phyloP scores from a whole-genome alignment of 2,888 invertebrate species.

The Caenorhabditis angaria region DNA sequence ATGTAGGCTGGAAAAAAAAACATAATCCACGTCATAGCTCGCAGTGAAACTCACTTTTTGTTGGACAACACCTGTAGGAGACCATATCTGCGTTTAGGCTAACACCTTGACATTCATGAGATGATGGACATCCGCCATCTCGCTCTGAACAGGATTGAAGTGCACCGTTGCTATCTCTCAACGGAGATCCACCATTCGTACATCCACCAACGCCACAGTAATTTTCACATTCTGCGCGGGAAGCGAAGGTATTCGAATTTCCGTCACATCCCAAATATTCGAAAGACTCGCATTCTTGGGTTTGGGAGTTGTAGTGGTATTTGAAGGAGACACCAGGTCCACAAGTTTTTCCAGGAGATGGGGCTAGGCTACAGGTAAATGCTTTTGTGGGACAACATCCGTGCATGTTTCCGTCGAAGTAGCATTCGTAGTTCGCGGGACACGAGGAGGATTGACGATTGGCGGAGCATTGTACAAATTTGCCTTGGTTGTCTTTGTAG shows the following conservation, averaged over 20 bases:
- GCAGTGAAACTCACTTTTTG: conserved; percentile 38
- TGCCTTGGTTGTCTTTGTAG: conserved; percentile 58
- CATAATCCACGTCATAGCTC: not conserved
- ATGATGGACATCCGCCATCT: conserved; percentile 58
- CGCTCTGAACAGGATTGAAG: conserved; percentile 54
- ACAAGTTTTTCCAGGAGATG: conserved; percentile 58
- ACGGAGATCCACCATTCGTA: conserved; percentile 58
- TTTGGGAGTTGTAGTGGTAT: conserved; percentile 58
- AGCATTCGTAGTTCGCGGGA: conserved; percentile 62
- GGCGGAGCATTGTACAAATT: conserved; percentile 54
- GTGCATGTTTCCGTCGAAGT: conserved; percentile 59
- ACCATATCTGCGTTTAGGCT: conserved; percentile 50
- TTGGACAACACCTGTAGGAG: conserved; percentile 62
- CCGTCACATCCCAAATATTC: conserved; percentile 67
- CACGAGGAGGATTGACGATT: conserved; percentile 52
- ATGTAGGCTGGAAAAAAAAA: conserved; percentile 51
- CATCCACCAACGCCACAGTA: conserved; percentile 67
- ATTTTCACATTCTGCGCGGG: conserved; percentile 56
- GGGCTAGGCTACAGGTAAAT: conserved; percentile 60
- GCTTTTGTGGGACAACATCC: conserved; percentile 65
- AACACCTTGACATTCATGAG: conserved; percentile 61
- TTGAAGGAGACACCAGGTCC: conserved; percentile 62
- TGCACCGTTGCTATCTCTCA: conserved; percentile 50
- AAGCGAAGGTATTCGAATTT: conserved; percentile 64
- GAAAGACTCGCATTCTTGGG: conserved; percentile 58